Evolutionary conservation across 53 echinoderm and acorn worm species (phyloP), one percentile per base, ranked within the genome.

Genomic region (Antedon mediterranea): DNA sequence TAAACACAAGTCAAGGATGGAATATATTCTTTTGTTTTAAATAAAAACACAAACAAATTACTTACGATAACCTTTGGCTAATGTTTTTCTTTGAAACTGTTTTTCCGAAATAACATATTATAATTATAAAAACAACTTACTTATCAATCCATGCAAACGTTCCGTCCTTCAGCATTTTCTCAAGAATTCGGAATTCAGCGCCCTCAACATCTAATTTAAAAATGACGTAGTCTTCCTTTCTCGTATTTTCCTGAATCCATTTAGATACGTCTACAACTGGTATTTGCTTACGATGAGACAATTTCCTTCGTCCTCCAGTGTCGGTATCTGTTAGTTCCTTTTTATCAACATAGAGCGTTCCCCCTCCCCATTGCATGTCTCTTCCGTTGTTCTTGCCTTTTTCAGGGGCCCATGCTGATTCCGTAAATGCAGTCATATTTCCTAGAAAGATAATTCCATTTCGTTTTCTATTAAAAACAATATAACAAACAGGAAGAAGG

Each of bases 291-390:
- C 83, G 83, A 30, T 83, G 73, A 73, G 83, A 83, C n/a, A 83
- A 29, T 32, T 83, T 78, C 1, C 83, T 72, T 0, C 26, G 18
- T 23, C 83, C 83, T 34, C 83, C 83, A 72, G 71, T 7, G 41
- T 13, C 30, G 30, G 30, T 30, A 13, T 41, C 41, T 7, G 7
- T 13, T 13, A 41, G 41, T 76, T 87, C 83, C 15, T 76, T 30
- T 28, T 81, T 71, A 30, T 77, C 73, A 23, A 86, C 86, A 73
- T 78, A 86, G 28, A 86, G 74, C 26, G 86, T 72, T 8, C 86
- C 86, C n/a, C 86, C 86, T 7, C 86, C 86, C 86, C 86, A 86
- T 71, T 86, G 86, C 82, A 86, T 81, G 43, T 86, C 86, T 33
- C 43, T 87, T 32, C 83, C 79, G 5, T 82, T 75, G 43, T 78